Evolutionary conservation across 1,140 invertebrate species (phyloP).

Genomic region (Ostrea edulis): DNA sequence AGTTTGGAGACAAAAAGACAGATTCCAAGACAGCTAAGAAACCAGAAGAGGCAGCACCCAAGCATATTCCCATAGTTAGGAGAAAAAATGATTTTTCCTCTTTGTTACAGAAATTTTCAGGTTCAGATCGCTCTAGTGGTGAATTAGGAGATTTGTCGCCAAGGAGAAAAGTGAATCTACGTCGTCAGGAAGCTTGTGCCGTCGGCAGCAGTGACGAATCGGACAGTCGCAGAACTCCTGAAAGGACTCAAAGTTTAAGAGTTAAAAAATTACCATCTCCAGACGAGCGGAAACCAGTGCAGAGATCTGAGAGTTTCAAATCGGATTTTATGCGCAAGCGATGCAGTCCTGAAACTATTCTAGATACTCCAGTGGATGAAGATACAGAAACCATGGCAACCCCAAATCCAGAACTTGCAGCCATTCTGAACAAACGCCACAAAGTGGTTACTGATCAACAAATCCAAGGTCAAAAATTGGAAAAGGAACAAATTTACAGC

Average conservation of each 20-base stretch:
- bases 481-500: slow-evolving; percentile 59
- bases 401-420: slow-evolving; percentile 60
- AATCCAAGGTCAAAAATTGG: slow-evolving; percentile 54
- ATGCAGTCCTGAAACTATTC: slow-evolving; percentile 56
- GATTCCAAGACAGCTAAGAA: slow-evolving; percentile 50
- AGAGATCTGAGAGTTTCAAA: slow-evolving; percentile 65
- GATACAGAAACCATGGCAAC: slow-evolving; percentile 42
- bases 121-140: slow-evolving; percentile 60
- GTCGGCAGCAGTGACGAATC: slow-evolving; percentile 61
- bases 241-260: slow-evolving; percentile 63
- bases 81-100: slow-evolving; percentile 64
- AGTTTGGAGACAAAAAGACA: slow-evolving; percentile 47
- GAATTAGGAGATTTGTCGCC: slow-evolving; percentile 59
- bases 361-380: slow-evolving; percentile 50
- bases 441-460: slow-evolving; percentile 62
- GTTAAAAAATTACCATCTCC: slow-evolving; percentile 46
- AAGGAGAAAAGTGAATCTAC: slow-evolving; percentile 55
- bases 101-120: slow-evolving; percentile 64
- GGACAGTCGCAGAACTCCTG: slow-evolving; percentile 59
- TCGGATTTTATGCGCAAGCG: slow-evolving; percentile 63
- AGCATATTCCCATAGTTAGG: slow-evolving; percentile 49
- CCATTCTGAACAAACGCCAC: slow-evolving; percentile 60
- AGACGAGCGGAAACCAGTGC: slow-evolving; percentile 51
- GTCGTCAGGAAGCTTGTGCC: slow-evolving; percentile 62
- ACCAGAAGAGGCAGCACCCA: slow-evolving; percentile 46